Evolutionary conservation across 2,113 vertebrate species (phyloP).

Genomic region (Neotragus pygmaeus): DNA sequence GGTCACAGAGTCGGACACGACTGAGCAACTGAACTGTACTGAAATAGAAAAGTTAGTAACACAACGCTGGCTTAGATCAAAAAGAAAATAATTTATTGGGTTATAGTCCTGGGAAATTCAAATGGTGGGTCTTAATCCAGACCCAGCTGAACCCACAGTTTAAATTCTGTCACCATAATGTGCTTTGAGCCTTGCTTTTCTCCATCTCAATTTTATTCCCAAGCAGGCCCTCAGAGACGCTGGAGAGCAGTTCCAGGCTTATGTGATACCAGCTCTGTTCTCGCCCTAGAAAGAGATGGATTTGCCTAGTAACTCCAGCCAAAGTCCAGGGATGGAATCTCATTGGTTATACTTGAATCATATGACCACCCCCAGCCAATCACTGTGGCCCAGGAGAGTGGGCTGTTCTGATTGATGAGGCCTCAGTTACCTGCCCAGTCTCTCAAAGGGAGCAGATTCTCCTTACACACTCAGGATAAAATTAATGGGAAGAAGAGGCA

Average conservation of each 20-base stretch:
- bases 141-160: too few relatives aligned
- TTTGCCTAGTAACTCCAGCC: too few relatives aligned
- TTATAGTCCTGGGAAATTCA: not conserved
- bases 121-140: not conserved
- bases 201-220: not conserved
- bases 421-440: not conserved
- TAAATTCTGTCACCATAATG: not conserved
- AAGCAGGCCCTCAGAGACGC: not conserved
- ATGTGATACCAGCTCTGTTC: fast-evolving
- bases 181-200: not conserved
- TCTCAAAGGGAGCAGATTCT: not conserved
- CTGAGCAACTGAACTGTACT: too few relatives aligned
- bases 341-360: not conserved
- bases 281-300: not conserved
- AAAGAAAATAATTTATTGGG: not conserved
- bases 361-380: not conserved
- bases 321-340: not conserved
- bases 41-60: not conserved
- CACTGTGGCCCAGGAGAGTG: not conserved
- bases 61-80: not conserved
- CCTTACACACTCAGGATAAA: too few relatives aligned
- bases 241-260: fast-evolving
- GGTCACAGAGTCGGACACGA: too few relatives aligned
- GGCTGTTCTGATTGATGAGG: not conserved
- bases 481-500: not conserved